phyloP scores from a whole-genome alignment of 2,888 invertebrate genomes.

The Branchinecta sandiegonensis region DNA sequence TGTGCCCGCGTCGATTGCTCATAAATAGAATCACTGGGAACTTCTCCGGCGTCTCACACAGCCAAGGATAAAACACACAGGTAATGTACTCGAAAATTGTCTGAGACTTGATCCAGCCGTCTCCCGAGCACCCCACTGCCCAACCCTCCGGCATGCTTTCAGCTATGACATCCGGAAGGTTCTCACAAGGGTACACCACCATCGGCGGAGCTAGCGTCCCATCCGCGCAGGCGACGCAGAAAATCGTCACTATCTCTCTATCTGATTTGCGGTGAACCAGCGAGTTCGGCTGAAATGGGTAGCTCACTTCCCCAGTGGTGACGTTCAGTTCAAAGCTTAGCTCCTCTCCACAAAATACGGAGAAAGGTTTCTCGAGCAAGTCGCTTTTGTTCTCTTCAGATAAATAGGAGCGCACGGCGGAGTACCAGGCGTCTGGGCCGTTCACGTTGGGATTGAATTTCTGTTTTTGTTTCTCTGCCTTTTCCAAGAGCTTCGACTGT shows the following conservation, averaged over 20 bases:
- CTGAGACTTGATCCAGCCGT: slow-evolving; percentile 5
- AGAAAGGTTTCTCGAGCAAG: not conserved
- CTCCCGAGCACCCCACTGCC: slow-evolving; percentile 7
- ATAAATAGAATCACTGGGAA: slow-evolving; percentile 1
- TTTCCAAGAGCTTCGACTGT: not conserved
- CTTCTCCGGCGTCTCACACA: not conserved
- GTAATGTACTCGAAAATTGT: slow-evolving; percentile 10
- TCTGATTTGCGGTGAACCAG: not conserved
- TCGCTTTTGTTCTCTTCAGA: not conserved
- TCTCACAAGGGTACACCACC: slow-evolving; percentile 6
- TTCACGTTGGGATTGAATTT: slow-evolving; percentile 5
- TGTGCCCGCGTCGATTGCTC: slow-evolving; percentile 1
- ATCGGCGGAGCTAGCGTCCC: not conserved
- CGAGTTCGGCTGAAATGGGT: slow-evolving; percentile 5
- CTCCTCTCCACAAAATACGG: not conserved
- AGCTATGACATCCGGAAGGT: not conserved
- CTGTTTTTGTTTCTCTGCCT: slow-evolving; percentile 4
- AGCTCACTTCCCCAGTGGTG: not conserved
- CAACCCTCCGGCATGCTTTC: slow-evolving; percentile 6
- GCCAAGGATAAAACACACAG: not conserved
- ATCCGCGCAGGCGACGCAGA: not conserved
- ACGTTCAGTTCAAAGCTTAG: slow-evolving; percentile 9
- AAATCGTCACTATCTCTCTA: slow-evolving; percentile 7
- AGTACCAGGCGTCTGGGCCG: not conserved
- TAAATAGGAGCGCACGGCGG: slow-evolving; percentile 11